Evolutionary conservation across 2,113 vertebrate genomes (phyloP).

Genomic region (Butorides virescens): DNA sequence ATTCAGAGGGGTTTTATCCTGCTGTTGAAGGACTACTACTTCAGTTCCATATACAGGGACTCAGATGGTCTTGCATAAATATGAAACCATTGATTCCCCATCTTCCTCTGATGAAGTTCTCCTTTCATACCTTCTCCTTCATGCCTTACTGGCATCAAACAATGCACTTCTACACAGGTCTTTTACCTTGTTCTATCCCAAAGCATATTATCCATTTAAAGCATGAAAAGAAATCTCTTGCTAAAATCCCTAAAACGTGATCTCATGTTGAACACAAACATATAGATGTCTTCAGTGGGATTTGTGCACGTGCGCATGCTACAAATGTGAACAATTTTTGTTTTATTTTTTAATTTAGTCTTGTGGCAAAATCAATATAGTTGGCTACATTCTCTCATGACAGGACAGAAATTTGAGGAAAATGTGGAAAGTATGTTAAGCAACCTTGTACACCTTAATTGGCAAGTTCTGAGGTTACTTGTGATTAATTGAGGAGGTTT

Average conservation of each 20-base stretch:
- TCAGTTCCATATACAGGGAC: not conserved
- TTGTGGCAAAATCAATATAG: not conserved
- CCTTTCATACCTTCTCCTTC: not conserved
- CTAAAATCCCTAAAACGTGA: not conserved
- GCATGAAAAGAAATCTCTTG: not conserved
- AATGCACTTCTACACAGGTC: not conserved
- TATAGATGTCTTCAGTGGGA: not conserved
- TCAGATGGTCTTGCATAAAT: not conserved
- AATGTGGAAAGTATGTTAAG: not conserved
- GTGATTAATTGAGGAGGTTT: conserved; percentile 27
- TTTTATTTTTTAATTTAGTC: not conserved
- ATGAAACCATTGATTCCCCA: not conserved
- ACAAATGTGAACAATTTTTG: not conserved
- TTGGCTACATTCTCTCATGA: not conserved
- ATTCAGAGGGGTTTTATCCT: not conserved
- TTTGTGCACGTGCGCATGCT: too few species aligned
- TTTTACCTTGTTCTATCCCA: not conserved
- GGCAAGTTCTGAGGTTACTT: not conserved
- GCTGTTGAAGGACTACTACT: not conserved
- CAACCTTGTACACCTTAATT: not conserved
- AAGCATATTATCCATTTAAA: not conserved
- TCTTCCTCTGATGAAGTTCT: not conserved
- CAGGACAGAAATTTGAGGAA: not conserved
- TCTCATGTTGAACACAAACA: not conserved
- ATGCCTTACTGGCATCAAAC: not conserved